Conservation (phyloP, 2,888 invertebrate species). For the Acrocyrtus sp. region DNA sequence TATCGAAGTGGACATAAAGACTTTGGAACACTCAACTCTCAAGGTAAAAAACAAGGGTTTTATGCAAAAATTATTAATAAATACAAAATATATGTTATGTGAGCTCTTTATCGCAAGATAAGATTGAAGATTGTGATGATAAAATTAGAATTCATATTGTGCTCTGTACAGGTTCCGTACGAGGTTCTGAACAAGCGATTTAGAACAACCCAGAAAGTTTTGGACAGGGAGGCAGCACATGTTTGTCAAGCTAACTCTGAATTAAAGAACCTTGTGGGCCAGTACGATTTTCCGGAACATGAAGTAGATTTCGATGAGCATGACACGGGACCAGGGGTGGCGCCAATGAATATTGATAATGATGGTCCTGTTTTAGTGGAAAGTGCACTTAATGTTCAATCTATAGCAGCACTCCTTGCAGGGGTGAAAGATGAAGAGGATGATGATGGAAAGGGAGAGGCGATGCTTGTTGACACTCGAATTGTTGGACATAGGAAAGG, state of each 20-base stretch:
- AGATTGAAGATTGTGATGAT: neutral
- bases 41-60: too few species aligned
- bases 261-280: slow-evolving; percentile 79
- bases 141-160: too few species aligned
- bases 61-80: slow-evolving; percentile 1
- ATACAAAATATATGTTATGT: too few species aligned
- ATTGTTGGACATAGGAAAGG: too few species aligned
- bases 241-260: slow-evolving; percentile 83
- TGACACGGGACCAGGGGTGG: slow-evolving; percentile 3
- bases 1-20: slow-evolving; percentile 77
- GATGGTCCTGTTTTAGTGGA: slow-evolving; percentile 19
- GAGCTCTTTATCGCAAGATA: neutral
- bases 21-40: slow-evolving; percentile 93
- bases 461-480: slow-evolving; percentile 23
- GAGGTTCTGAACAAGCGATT: slow-evolving; percentile 98
- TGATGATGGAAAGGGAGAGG: slow-evolving; percentile 10
- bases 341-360: too few species aligned
- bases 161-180: slow-evolving; percentile 83
- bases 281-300: slow-evolving; percentile 64
- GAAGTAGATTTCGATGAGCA: neutral
- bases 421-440: slow-evolving; percentile 34
- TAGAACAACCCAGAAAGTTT: slow-evolving; percentile 90
- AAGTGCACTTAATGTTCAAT: slow-evolving; percentile 39
- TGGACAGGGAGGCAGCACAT: slow-evolving; percentile 93
- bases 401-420: slow-evolving; percentile 40